A percentile compares a stretch with the other conserved stretches of the same genome.
Evolutionary conservation across 2,888 invertebrate species (phyloP).

Genomic region (Xestia ashworthii): DNA sequence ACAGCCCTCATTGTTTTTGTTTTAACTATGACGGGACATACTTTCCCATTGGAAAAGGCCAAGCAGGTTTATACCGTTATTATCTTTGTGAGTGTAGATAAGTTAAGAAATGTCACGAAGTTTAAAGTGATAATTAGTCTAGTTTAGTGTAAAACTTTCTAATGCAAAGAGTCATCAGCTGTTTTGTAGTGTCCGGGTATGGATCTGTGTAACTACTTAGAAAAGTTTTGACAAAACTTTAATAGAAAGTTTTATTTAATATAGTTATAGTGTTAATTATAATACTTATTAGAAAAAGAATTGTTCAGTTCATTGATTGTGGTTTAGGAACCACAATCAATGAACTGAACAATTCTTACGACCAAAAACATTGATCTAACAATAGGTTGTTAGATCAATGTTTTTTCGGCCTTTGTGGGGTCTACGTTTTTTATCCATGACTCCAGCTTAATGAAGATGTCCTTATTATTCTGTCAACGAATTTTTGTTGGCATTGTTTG

Average conservation of each 20-base stretch:
- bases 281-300: no score
- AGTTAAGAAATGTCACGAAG: slow-evolving; percentile 17
- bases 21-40: slow-evolving; percentile 22
- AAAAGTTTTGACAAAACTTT: no score
- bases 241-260: no score
- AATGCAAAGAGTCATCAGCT: not conserved
- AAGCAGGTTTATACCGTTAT: slow-evolving; percentile 23
- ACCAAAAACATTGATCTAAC: no score
- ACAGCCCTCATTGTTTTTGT: slow-evolving; percentile 51
- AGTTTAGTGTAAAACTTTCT: not conserved
- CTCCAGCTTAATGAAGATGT: not conserved
- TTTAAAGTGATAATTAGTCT: not conserved
- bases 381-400: no score
- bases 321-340: no score
- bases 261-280: no score
- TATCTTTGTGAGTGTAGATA: slow-evolving; percentile 24
- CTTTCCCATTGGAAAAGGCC: slow-evolving; percentile 38
- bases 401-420: not conserved
- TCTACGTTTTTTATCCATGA: not conserved
- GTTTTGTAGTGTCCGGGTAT: not conserved
- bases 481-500: not conserved
- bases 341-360: no score
- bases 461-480: not conserved
- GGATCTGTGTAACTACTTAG: not conserved
- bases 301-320: no score